phyloP scores from a whole-genome alignment of 2,888 invertebrate species.

The Sympetrum striolatum region DNA sequence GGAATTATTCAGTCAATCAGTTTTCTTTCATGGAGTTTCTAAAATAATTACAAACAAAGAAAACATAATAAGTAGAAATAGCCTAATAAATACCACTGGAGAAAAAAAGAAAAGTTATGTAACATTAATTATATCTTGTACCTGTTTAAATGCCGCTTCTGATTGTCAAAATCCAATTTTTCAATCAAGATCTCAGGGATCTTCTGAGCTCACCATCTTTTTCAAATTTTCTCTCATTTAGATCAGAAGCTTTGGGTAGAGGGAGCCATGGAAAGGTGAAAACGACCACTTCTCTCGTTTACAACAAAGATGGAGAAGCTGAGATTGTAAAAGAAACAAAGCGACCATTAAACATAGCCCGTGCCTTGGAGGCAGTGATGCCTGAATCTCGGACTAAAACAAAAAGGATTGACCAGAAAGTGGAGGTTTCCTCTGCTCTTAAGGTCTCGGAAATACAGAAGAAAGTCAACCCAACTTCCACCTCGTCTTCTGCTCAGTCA shows the following conservation, averaged over 20 bases:
- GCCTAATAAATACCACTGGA: too few species aligned
- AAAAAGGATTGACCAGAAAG: conserved; percentile 2
- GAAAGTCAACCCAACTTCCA: neutral
- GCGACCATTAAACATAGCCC: neutral
- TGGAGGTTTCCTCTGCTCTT: neutral
- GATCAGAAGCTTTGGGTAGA: conserved; percentile 5
- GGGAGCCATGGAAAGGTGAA: neutral
- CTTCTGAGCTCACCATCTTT: too few species aligned
- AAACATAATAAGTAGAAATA: too few species aligned
- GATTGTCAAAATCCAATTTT: too few species aligned
- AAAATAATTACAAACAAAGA: too few species aligned
- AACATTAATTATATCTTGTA: too few species aligned
- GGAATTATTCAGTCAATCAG: too few species aligned
- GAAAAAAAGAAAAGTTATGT: too few species aligned
- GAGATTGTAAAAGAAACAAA: neutral
- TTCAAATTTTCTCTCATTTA: neutral
- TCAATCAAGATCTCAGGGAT: too few species aligned
- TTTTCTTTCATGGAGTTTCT: too few species aligned
- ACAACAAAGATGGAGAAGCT: neutral
- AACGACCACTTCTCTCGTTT: neutral
- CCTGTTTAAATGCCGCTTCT: too few species aligned
- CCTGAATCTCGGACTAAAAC: conserved; percentile 10
- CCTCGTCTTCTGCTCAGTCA: neutral
- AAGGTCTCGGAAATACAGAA: neutral
- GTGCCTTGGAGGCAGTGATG: conserved; percentile 21